Evolutionary conservation across 2,113 vertebrate genomes (phyloP), one percentile per base, ranked within the genome.

Genomic region (Trogon melanurus): DNA sequence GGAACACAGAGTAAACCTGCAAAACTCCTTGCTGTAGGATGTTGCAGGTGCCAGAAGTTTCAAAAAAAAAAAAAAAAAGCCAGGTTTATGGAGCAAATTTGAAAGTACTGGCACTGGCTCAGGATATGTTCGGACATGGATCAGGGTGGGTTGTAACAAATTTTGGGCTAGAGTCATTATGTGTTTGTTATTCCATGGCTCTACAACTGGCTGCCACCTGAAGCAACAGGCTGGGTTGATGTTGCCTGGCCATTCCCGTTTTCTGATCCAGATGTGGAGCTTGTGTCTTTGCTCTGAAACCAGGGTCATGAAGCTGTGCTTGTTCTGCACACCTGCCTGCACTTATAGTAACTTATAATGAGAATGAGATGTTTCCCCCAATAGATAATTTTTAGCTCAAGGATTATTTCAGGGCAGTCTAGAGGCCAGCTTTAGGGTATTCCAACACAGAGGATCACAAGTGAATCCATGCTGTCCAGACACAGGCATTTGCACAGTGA

Each of bases 401-500:
- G 44, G 23, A 60, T 84, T 11, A 92, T 53, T 79, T 72, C 34
- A 25, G 57, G 58, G 19, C n/a, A 80, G 50, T 54, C 19, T 34
- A 34, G 6, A 15, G 36, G 19, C 4, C 41, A 51, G 41, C 22
- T 62, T 86, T 64, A 64, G 23, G 30, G 34, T 34, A 27, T 0
- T 0, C 11, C 17, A 53, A 13, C 16, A 25, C 36, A 76, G 41
- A 53, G 11, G 71, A 29, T 38, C 34, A 23, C 36, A 17, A 0
- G 0, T 1, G 4, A 88, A 25, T 26, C n/a, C 0, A 0, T 41
- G 36, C 10, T 70, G n/a, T 57, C 56, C 60, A 84, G 91, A 84
- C 25, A 27, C 21, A 45, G 34, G 29, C 16, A 27, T 4, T 41
- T 30, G 5, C 60, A 65, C 16, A 47, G 51, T 4, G 76, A 84